phyloP scores from a whole-genome alignment of 2,113 vertebrate species.

The Carlito syrichta region DNA sequence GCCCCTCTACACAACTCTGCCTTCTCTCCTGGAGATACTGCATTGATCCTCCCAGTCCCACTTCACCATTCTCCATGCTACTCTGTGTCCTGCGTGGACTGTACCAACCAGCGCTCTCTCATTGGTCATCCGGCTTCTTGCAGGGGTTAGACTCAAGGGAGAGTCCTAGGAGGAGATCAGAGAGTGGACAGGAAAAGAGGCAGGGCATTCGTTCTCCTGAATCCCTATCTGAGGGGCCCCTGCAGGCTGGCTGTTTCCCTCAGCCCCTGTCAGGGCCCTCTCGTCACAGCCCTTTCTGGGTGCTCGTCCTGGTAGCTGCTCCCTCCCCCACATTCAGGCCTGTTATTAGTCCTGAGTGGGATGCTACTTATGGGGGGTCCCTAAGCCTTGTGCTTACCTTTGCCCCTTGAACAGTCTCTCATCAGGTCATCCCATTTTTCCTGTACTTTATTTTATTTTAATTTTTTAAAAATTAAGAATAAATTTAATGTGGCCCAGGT shows the following conservation, averaged over 20 bases:
- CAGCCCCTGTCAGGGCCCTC: no score
- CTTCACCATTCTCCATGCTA: neutral
- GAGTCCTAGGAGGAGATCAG: neutral
- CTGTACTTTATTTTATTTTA: no score
- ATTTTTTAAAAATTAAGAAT: no score
- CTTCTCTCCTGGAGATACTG: neutral
- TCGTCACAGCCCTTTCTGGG: neutral
- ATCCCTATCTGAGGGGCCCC: neutral
- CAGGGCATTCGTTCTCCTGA: neutral
- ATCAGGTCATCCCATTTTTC: neutral
- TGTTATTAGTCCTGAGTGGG: neutral
- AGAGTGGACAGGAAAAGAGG: neutral
- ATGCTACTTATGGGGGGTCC: neutral
- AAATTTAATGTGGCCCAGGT: no score
- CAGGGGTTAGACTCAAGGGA: neutral
- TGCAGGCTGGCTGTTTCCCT: neutral
- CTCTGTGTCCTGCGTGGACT: neutral
- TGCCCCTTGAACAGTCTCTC: neutral
- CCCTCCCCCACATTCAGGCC: neutral
- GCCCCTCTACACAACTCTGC: neutral
- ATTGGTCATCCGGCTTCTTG: neutral
- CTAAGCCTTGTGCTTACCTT: neutral
- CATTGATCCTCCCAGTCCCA: no score
- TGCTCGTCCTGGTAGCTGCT: neutral
- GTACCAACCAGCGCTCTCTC: neutral